Evolutionary conservation across 2,797 vertebrate genomes (phyloP), one percentile per base, ranked within the genome.

Genomic region (Melanotaenia parkinsoni): DNA sequence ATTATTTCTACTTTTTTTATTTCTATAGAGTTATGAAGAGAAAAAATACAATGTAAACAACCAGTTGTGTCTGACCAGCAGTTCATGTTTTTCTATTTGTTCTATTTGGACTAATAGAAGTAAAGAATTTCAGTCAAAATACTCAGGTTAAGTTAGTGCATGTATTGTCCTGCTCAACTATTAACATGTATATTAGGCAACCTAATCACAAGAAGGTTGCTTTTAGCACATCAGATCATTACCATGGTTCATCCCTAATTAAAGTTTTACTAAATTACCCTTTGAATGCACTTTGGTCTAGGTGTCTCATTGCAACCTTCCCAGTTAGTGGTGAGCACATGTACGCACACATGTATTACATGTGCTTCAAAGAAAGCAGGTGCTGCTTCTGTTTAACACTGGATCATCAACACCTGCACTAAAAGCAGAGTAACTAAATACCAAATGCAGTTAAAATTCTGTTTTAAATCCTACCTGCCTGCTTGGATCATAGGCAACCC

Each of bases 381-480:
- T 86, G 76, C 12, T 2, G 38, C 67, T 72, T 51, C 43, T 37
- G 63, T 26, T 35, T 33, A n/a, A 74, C 70, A 69, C 63, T 45
- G 35, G 47, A 57, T 74, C 82, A 74, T 85, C 58, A 71, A 77
- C 81, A 81, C 70, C 63, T 37, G 5, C 50, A 58, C 68, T 73
- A 74, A 85, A 87, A 78, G 45, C 70, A 58, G 76, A 69, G 43
- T 6, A 28, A 65, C 77, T 73, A 45, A 84, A 82, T 62, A 72
- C 65, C 60, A 87, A 73, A 78, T 78, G 84, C 69, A 68, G 83
- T 91, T 89, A 86, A 78, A 81, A 90, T 86, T 84, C 84, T 75
- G 40, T 1, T 20, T 79, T 87, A 74, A 87, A 87, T 90, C 89
- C 82, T 76, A 80, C 81, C 89, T 88, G 76, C 81, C 73, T 77